Evolutionary conservation across 1,140 invertebrate species (phyloP).

Genomic region (Drosophila ohnishii): DNA sequence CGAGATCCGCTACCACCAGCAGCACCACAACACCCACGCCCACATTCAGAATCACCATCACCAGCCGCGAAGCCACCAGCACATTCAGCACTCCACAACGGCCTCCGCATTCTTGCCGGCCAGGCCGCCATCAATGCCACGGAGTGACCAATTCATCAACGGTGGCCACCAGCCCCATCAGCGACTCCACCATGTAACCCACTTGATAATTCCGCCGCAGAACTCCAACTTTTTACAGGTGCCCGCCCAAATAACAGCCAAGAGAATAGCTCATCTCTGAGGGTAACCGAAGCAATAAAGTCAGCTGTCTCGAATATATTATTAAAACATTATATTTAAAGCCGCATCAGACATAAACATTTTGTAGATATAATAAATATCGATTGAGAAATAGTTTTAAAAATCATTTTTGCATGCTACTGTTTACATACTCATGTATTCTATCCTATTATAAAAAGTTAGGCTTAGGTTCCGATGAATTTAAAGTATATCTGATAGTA

Average conservation of each 20-base stretch:
- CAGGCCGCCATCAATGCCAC: slow-evolving; percentile 20
- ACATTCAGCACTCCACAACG: slow-evolving; percentile 57
- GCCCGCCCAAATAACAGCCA: slow-evolving; percentile 59
- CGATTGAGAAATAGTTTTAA: background rate
- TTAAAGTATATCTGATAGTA: background rate
- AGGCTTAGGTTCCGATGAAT: background rate
- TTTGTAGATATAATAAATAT: slow-evolving; percentile 12
- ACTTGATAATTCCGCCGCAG: slow-evolving; percentile 76
- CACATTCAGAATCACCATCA: slow-evolving; percentile 36
- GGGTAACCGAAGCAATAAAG: background rate
- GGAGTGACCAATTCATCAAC: slow-evolving; percentile 17
- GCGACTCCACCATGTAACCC: slow-evolving; percentile 53
- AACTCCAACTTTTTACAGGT: slow-evolving; percentile 76
- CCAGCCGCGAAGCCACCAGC: slow-evolving; percentile 25
- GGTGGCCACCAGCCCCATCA: slow-evolving; percentile 31
- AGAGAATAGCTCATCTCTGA: slow-evolving; percentile 71
- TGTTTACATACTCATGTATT: background rate
- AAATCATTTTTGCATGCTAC: slow-evolving; percentile 2
- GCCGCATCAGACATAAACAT: background rate
- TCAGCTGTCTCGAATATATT: slow-evolving; percentile 3
- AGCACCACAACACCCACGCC: slow-evolving; percentile 42
- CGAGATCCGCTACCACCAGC: slow-evolving; percentile 80
- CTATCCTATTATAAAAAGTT: background rate
- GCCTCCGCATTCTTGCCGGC: slow-evolving; percentile 57
- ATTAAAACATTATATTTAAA: background rate